These are phyloP conservation scores for Antechinus stuartii DNA, from an alignment of 2,113 vertebrate genomes.

Conservation along the genomic window DNA sequence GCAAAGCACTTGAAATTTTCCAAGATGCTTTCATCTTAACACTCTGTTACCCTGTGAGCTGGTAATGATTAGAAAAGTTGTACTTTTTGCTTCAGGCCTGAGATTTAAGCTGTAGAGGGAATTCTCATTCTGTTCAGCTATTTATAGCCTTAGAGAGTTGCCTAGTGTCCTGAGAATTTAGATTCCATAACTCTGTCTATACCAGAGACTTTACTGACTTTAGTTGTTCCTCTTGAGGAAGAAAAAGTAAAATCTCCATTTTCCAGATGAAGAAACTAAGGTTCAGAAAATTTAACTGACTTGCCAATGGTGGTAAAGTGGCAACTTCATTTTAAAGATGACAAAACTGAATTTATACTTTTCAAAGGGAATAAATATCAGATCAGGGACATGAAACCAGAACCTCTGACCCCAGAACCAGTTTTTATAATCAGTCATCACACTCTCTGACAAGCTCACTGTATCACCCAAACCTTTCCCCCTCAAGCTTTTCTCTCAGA, in stretches of 20 bases:
- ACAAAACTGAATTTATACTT: not conserved
- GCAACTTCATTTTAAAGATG: not conserved
- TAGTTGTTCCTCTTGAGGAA: not conserved
- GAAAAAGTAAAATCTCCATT: not conserved
- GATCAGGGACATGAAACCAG: not conserved
- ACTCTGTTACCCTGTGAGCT: not conserved
- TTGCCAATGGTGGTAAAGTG: not conserved
- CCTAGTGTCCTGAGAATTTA: not conserved
- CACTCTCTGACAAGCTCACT: not conserved
- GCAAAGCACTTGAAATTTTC: not conserved
- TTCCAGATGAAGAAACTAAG: not conserved
- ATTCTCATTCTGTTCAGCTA: not conserved
- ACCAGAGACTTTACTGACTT: not conserved
- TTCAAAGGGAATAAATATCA: not conserved
- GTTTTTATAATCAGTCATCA: not conserved
- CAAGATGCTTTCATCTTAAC: not conserved
- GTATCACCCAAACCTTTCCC: not conserved
- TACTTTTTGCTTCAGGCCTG: not conserved
- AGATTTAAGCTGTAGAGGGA: not conserved
- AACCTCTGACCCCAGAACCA: not conserved
- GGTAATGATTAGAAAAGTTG: not conserved
- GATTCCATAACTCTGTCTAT: not conserved
- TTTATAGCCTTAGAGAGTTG: not conserved
- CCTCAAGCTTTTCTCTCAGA: slow-evolving; percentile 28
- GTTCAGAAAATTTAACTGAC: not conserved